Conservation (phyloP, 2,113 vertebrate genomes). For the Aplodontia rufa region DNA sequence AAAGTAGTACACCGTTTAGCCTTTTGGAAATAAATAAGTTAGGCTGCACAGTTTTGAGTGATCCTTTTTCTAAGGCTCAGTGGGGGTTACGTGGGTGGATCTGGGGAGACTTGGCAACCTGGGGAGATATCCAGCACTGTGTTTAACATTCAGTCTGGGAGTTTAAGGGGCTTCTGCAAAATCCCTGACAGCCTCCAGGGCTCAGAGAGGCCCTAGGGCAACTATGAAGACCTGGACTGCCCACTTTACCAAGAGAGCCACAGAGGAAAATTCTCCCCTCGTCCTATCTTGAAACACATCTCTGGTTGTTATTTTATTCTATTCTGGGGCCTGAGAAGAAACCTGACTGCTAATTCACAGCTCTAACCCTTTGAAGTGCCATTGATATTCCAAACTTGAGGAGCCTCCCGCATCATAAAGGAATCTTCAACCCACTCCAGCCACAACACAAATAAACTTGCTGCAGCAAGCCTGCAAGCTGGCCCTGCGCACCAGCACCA, state of each 20-base stretch:
- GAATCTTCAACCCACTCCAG: conserved; percentile 80
- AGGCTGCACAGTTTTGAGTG: not conserved
- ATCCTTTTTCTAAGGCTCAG: not conserved
- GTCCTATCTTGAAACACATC: conserved; percentile 74
- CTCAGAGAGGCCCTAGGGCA: not conserved
- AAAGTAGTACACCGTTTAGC: not conserved
- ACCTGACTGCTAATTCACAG: conserved; percentile 75
- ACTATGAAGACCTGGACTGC: conserved; percentile 53
- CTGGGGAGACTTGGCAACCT: not conserved
- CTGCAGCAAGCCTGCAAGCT: conserved; percentile 75
- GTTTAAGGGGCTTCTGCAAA: not conserved
- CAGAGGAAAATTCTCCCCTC: conserved; percentile 50
- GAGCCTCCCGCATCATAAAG: conserved; percentile 80
- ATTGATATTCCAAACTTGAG: conserved; percentile 82
- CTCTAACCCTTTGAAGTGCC: conserved; percentile 85
- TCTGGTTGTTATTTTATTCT: conserved; percentile 57
- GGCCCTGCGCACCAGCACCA: conserved; percentile 76
- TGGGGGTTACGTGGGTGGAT: not conserved
- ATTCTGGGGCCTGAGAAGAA: conserved; percentile 70
- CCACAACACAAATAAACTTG: conserved; percentile 89
- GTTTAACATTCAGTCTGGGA: conserved; percentile 10
- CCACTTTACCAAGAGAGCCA: not conserved
- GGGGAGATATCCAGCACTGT: not conserved
- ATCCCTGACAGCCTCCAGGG: not conserved
- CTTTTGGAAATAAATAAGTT: conserved; percentile 60